Conservation (phyloP, 2,888 invertebrate species). For the Lordiphosa andalusiaca region DNA sequence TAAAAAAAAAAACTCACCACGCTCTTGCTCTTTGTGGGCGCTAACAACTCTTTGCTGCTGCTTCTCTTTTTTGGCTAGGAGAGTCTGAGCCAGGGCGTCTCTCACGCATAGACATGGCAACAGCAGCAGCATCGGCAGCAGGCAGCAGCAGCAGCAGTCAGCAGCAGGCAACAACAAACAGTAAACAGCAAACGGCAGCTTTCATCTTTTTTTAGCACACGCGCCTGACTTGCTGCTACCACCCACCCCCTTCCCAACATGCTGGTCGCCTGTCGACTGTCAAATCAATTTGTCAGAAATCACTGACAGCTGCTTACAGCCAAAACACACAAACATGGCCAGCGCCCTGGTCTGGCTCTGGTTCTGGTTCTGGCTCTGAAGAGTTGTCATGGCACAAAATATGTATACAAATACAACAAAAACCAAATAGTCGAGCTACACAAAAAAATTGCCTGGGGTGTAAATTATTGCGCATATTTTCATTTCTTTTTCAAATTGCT, state of each 20-base stretch:
- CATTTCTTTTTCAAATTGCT: slow-evolving; percentile 70
- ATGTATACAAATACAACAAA: slow-evolving; percentile 16
- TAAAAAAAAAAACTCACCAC: slow-evolving; percentile 56
- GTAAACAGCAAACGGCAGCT: slow-evolving; percentile 35
- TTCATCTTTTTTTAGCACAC: slow-evolving; percentile 67
- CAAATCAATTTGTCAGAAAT: slow-evolving; percentile 78
- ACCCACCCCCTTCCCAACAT: not conserved
- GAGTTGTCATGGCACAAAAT: slow-evolving; percentile 61
- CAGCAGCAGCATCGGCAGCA: slow-evolving; percentile 16
- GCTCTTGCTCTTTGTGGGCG: slow-evolving; percentile 48
- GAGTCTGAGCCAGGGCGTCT: slow-evolving; percentile 24
- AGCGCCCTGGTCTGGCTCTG: slow-evolving; percentile 23
- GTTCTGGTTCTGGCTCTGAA: slow-evolving; percentile 31
- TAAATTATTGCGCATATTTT: slow-evolving; percentile 73
- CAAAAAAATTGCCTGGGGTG: slow-evolving; percentile 63
- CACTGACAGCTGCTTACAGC: slow-evolving; percentile 77
- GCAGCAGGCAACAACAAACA: slow-evolving; percentile 11
- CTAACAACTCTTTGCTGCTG: slow-evolving; percentile 50
- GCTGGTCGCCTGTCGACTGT: slow-evolving; percentile 69
- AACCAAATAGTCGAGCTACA: slow-evolving; percentile 15
- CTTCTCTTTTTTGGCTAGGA: slow-evolving; percentile 30
- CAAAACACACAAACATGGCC: slow-evolving; percentile 64
- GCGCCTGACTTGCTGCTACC: slow-evolving; percentile 51
- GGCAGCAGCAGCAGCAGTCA: slow-evolving; percentile 10
- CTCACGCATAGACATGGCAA: slow-evolving; percentile 51